Conservation (phyloP, 1,140 invertebrate species). For the Cyclargus thomasi region DNA sequence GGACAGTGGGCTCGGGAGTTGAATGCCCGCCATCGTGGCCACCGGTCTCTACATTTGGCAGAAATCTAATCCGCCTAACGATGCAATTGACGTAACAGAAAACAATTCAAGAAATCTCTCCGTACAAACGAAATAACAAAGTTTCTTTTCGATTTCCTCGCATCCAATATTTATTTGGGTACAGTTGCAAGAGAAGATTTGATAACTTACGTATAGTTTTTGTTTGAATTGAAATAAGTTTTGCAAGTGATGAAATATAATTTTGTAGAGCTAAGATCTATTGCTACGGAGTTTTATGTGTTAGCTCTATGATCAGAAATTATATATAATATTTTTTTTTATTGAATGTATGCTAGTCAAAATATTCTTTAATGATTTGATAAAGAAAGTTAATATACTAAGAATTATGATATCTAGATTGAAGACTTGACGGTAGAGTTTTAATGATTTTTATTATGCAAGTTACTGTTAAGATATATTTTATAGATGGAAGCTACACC, state of each 20-base stretch:
- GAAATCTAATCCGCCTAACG: slow-evolving; percentile 20
- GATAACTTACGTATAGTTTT: neutral
- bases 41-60: slow-evolving; percentile 55
- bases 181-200: neutral
- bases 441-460: too few species aligned
- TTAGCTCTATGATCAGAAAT: too few species aligned
- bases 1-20: slow-evolving; percentile 49
- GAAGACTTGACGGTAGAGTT: too few species aligned
- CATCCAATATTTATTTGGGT: neutral
- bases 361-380: too few species aligned
- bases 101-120: slow-evolving; percentile 6
- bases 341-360: too few species aligned
- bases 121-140: neutral
- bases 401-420: too few species aligned
- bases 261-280: too few species aligned
- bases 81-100: slow-evolving; percentile 1
- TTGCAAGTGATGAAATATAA: neutral
- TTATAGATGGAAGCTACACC: too few species aligned
- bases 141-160: neutral
- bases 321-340: too few species aligned
- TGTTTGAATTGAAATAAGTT: slow-evolving; percentile 1
- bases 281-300: too few species aligned
- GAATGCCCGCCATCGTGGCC: slow-evolving; percentile 56
- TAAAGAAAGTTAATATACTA: too few species aligned
- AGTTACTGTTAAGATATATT: too few species aligned